phyloP scores from a whole-genome alignment of 1,140 invertebrate species.

The Halictus rubicundus region DNA sequence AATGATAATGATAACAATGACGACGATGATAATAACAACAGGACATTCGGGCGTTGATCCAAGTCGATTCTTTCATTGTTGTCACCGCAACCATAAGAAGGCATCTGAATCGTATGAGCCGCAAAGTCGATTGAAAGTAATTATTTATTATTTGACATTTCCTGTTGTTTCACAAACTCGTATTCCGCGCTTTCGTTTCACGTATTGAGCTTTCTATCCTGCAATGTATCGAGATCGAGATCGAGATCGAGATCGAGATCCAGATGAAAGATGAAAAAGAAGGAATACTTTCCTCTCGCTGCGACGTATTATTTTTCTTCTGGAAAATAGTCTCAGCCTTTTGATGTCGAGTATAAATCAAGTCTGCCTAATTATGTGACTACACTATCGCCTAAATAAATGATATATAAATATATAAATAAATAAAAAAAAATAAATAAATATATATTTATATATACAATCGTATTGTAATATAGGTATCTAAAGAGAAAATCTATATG shows the following conservation, averaged over 20 bases:
- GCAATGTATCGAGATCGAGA: background rate
- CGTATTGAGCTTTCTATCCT: background rate
- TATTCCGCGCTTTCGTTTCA: background rate
- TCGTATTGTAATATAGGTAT: conserved; percentile 21
- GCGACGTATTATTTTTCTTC: conserved; percentile 18
- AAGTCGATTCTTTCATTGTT: conserved; percentile 2
- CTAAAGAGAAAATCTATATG: conserved; percentile 29
- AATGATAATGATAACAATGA: no score
- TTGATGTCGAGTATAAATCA: conserved; percentile 34
- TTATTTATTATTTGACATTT: background rate
- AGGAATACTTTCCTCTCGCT: no score
- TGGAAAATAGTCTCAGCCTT: conserved; percentile 28
- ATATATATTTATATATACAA: conserved; percentile 30
- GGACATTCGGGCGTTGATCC: background rate
- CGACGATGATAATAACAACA: no score
- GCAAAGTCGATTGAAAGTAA: no score
- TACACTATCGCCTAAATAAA: conserved; percentile 40
- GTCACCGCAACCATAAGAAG: background rate
- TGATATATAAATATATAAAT: conserved; percentile 31
- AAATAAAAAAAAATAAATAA: conserved; percentile 20
- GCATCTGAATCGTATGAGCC: no score
- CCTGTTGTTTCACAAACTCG: background rate
- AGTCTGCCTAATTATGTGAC: conserved; percentile 42
- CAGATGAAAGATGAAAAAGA: background rate
- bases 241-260: background rate